These are phyloP conservation scores for Drosophila watanabei DNA, from an alignment of 1,140 invertebrate genomes.

Conservation along the genomic window DNA sequence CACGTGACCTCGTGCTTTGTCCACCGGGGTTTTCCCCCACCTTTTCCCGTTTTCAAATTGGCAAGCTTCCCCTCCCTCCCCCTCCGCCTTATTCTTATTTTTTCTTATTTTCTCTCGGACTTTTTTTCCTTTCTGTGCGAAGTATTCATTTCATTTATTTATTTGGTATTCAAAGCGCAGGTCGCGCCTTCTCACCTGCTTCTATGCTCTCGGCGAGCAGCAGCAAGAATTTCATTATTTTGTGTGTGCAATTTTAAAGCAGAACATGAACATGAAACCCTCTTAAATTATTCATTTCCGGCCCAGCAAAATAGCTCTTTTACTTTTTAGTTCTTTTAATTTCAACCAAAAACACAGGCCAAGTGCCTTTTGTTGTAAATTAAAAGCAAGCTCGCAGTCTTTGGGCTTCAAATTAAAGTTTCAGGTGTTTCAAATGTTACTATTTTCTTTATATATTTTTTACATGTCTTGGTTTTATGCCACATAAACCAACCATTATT, in stretches of 20 bases:
- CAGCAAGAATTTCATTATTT: slow-evolving; percentile 76
- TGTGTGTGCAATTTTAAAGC: slow-evolving; percentile 66
- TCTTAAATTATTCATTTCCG: slow-evolving; percentile 67
- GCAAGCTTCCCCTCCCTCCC: not conserved
- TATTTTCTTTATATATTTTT: not conserved
- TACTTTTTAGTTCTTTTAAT: slow-evolving; percentile 34
- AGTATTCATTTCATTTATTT: slow-evolving; percentile 82
- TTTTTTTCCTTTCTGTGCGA: slow-evolving; percentile 7
- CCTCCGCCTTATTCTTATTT: not conserved
- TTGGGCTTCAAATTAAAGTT: slow-evolving; percentile 8
- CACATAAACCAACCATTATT: too few species aligned
- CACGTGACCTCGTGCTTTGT: slow-evolving; percentile 38
- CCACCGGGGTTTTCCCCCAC: slow-evolving; percentile 26
- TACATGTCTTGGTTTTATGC: not conserved
- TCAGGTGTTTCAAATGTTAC: not conserved
- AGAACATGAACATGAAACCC: slow-evolving; percentile 31
- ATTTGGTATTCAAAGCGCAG: slow-evolving; percentile 82
- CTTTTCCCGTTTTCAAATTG: too few species aligned
- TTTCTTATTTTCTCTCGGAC: not conserved
- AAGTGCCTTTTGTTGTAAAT: slow-evolving; percentile 2
- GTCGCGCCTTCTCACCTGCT: slow-evolving; percentile 32
- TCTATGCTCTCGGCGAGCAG: slow-evolving; percentile 7
- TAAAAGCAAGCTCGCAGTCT: not conserved
- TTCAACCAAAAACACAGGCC: slow-evolving; percentile 3
- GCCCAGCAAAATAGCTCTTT: slow-evolving; percentile 5